Percentiles rank a stretch among this genome's conserved stretches.
Evolutionary conservation across 2,113 vertebrate genomes (phyloP).

Genomic region (Rallus limicola): DNA sequence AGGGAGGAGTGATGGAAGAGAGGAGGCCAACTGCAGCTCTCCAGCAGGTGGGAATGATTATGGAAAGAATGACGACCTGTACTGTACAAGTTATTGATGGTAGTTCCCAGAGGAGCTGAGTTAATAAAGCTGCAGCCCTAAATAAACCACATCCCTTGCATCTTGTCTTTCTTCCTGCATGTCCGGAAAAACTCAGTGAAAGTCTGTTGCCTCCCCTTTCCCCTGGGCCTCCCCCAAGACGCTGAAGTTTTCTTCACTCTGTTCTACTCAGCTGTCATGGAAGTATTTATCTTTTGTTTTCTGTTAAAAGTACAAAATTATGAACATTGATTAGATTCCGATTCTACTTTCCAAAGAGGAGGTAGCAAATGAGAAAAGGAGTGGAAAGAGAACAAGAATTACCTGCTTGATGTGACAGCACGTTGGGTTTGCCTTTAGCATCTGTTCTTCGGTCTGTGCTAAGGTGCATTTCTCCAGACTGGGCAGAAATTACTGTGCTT

Average conservation of each 20-base stretch:
- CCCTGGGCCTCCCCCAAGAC: neutral
- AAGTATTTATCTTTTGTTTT: neutral
- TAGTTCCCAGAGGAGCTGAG: conserved; percentile 32
- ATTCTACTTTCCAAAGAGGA: neutral
- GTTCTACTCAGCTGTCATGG: neutral
- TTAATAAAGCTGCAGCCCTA: conserved; percentile 62
- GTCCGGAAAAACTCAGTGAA: neutral
- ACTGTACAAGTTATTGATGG: conserved; percentile 55
- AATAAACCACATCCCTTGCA: conserved; percentile 59
- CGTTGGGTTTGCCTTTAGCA: neutral
- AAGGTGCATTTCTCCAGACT: neutral
- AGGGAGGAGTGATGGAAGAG: neutral
- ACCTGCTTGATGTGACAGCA: neutral
- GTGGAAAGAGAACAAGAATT: neutral
- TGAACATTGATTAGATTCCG: neutral
- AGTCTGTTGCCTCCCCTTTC: neutral
- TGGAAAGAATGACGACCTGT: conserved; percentile 50
- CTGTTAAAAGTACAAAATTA: neutral
- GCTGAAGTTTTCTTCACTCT: neutral
- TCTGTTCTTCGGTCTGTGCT: neutral
- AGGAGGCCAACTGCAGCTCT: neutral
- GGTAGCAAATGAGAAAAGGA: neutral
- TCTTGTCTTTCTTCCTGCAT: conserved; percentile 43
- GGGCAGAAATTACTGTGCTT: neutral
- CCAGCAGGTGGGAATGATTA: conserved; percentile 62